phyloP scores from a whole-genome alignment of 2,113 vertebrate genomes.

The Ptilonorhynchus violaceus region DNA sequence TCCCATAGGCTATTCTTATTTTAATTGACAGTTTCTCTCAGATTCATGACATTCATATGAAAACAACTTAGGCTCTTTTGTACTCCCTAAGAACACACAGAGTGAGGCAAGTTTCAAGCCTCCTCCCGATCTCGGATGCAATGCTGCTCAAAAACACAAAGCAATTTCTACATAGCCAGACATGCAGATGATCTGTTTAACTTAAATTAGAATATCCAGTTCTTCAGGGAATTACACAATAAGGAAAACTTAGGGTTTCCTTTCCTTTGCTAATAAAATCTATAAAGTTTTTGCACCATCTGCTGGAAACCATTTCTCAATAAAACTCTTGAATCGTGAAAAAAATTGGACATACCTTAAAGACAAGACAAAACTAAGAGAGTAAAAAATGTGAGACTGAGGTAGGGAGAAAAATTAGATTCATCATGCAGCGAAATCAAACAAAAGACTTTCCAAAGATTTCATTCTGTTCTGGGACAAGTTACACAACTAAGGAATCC shows the following conservation, averaged over 20 bases:
- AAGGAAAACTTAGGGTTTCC: neutral
- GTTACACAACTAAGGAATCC: neutral
- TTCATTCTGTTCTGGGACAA: neutral
- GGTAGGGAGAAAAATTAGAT: neutral
- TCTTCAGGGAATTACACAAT: neutral
- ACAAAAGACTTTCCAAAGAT: neutral
- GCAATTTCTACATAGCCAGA: neutral
- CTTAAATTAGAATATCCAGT: neutral
- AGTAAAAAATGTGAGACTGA: neutral
- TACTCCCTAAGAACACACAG: neutral
- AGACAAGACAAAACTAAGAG: neutral
- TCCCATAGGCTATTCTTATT: conserved; percentile 35
- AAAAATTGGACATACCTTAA: neutral
- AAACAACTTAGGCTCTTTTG: neutral
- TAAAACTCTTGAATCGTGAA: neutral
- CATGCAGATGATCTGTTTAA: neutral
- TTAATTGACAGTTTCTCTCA: neutral
- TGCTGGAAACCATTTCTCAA: conserved; percentile 5
- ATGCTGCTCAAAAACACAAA: neutral
- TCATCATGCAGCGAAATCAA: neutral
- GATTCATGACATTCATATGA: neutral
- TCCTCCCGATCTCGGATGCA: neutral
- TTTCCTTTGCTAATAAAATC: neutral
- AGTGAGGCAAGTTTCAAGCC: neutral
- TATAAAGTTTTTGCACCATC: conserved; percentile 12